Evolutionary conservation across 2,113 vertebrate genomes (phyloP), one percentile per base, ranked within the genome.

Genomic region (Eclectus roratus): DNA sequence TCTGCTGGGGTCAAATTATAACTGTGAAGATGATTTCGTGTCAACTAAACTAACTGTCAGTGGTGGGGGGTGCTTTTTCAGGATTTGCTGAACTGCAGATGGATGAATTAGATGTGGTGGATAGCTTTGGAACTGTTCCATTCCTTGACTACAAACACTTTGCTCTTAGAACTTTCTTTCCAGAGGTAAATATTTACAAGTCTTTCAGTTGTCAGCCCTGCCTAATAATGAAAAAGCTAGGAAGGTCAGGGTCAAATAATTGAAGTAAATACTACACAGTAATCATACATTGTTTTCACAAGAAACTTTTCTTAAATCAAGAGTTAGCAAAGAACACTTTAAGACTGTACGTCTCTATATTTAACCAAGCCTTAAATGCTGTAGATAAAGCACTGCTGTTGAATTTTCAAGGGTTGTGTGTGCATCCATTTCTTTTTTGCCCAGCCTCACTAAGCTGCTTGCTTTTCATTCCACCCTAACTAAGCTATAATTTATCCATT

Each of bases 71-170:
- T 85, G 61, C 64, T 94, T 83, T 97, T 96, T 71, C 96, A 99
- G 99, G 99, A 87, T 99, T 99, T 98, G 99, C 99, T 82, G 99
- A 99, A 84, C 97, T 99, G 95, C 99, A 99, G 98, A 99, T 98
- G 88, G 99, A 99, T 93, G 98, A 98, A 68, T 97, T 98, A 47
- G 98, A 99, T 47, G 98, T 99, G 95, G 97, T 99, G 91, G 99
- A 99, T 97, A 99, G 98, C 88, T 98, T 98, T 82, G 98, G 98
- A 91, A 98, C 99, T 0, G 98, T 99, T 97, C 99, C 99, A 31
- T 99, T 99, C 97, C 98, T 99, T 95, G 99, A 99, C 98, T 99
- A 99, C 97, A 99, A 99, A 90, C 99, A 99, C 97, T 99, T 99
- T 97, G 99, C 99, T 94, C 97, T 98, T 96, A 99, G 98, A 97